Evolutionary conservation across 2,113 vertebrate genomes (phyloP).

Genomic region (Grantiella picta): DNA sequence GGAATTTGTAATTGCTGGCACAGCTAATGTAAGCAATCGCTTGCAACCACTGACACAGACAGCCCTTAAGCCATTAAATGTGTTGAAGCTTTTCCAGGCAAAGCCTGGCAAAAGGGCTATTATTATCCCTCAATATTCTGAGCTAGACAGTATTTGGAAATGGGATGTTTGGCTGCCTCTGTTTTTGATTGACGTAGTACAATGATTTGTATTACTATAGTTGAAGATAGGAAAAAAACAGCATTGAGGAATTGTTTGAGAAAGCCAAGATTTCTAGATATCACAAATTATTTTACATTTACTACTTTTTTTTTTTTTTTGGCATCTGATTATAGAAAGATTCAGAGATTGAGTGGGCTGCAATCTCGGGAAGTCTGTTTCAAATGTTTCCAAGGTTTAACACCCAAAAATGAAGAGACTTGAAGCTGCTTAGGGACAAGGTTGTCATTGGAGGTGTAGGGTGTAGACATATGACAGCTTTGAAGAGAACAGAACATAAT

Average conservation of each 20-base stretch:
- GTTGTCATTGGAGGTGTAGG: neutral
- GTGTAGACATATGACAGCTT: neutral
- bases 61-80: neutral
- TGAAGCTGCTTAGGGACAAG: neutral
- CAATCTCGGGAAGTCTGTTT: neutral
- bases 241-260: neutral
- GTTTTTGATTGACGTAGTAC: neutral
- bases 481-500: neutral
- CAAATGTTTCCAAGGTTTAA: neutral
- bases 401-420: neutral
- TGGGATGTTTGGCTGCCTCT: neutral
- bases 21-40: neutral
- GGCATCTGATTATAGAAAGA: neutral
- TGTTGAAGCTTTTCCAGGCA: neutral
- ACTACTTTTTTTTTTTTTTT: neutral
- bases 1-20: neutral
- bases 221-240: neutral
- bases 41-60: neutral
- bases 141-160: neutral
- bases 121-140: neutral
- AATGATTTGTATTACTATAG: neutral
- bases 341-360: neutral
- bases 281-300: neutral
- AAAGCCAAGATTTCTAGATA: neutral
- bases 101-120: neutral